Conservation (phyloP, 2,888 invertebrate species). For the Cancer borealis region DNA sequence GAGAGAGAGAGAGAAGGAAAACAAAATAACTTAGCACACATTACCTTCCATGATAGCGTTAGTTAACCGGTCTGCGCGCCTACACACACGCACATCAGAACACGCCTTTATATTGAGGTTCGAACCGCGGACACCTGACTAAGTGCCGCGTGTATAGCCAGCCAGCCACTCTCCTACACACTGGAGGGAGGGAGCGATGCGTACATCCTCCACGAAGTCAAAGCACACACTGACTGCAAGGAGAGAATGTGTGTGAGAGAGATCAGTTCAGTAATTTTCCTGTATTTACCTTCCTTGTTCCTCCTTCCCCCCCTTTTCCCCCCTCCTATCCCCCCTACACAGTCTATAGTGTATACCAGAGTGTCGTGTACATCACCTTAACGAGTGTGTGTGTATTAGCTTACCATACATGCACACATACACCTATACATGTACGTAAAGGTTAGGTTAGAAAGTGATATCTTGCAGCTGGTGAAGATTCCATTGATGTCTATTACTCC, state of each 20-base stretch:
- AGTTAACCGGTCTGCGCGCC: not conserved
- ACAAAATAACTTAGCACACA: not conserved
- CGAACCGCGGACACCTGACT: too few relatives aligned
- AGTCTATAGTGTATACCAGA: not conserved
- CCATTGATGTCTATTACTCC: not conserved
- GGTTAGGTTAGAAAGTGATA: not conserved
- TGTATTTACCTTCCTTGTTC: not conserved
- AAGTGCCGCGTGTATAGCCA: too few relatives aligned
- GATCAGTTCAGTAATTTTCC: not conserved
- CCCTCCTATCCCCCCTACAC: not conserved
- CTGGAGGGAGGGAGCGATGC: not conserved
- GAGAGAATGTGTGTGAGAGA: not conserved
- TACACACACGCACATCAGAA: not conserved
- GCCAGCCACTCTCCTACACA: not conserved
- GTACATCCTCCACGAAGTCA: not conserved
- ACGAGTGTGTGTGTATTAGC: too few relatives aligned
- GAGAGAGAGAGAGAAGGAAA: not conserved
- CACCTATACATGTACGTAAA: not conserved
- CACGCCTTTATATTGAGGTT: not conserved
- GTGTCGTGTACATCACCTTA: too few relatives aligned
- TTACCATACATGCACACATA: not conserved
- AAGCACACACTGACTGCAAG: not conserved
- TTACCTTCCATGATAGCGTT: not conserved
- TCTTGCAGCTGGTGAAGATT: not conserved
- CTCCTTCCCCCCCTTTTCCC: not conserved